A percentile compares a stretch with the other conserved stretches of the same genome.
Evolutionary conservation across 2,797 vertebrate genomes (phyloP).

Genomic region (Atherinosoma microstoma): DNA sequence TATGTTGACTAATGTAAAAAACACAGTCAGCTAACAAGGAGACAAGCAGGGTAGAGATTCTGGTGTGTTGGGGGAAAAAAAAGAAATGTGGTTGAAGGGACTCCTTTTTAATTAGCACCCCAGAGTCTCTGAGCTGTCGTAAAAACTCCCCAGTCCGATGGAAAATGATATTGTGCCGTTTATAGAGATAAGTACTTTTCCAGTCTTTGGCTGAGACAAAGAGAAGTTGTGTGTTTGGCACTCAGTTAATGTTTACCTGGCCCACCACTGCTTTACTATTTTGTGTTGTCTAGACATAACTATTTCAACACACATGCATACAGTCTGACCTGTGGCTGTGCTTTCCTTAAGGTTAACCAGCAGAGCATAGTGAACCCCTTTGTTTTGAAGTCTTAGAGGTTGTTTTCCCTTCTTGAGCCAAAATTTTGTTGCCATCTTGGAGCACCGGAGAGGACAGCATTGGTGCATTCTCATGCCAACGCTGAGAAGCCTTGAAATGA

Average conservation of each 20-base stretch:
- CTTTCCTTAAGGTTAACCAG: slow-evolving; percentile 25
- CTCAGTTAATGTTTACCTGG: slow-evolving; percentile 81
- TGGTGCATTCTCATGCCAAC: slow-evolving; percentile 39
- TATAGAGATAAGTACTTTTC: slow-evolving; percentile 87
- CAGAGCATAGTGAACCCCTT: slow-evolving; percentile 30
- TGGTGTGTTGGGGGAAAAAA: slow-evolving; percentile 14
- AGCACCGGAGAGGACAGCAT: slow-evolving; percentile 20
- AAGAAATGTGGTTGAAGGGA: slow-evolving; percentile 43
- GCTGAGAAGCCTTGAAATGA: slow-evolving; percentile 27
- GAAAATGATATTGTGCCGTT: slow-evolving; percentile 79
- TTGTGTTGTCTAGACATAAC: slow-evolving; percentile 75
- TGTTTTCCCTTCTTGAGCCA: neutral
- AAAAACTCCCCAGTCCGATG: slow-evolving; percentile 73
- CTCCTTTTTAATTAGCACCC: slow-evolving; percentile 89
- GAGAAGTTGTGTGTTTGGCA: slow-evolving; percentile 75
- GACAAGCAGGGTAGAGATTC: slow-evolving; percentile 48
- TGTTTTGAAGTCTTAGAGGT: slow-evolving; percentile 20
- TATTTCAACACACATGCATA: slow-evolving; percentile 53
- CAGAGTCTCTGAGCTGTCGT: slow-evolving; percentile 83
- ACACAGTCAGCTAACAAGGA: slow-evolving; percentile 40
- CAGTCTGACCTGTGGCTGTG: slow-evolving; percentile 44
- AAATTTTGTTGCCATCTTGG: slow-evolving; percentile 30
- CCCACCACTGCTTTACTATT: slow-evolving; percentile 56
- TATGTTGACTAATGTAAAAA: slow-evolving; percentile 69
- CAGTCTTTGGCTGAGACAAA: slow-evolving; percentile 81